These are phyloP conservation scores for Thrips palmi DNA, from an alignment of 1,140 invertebrate species.

Conservation along the genomic window DNA sequence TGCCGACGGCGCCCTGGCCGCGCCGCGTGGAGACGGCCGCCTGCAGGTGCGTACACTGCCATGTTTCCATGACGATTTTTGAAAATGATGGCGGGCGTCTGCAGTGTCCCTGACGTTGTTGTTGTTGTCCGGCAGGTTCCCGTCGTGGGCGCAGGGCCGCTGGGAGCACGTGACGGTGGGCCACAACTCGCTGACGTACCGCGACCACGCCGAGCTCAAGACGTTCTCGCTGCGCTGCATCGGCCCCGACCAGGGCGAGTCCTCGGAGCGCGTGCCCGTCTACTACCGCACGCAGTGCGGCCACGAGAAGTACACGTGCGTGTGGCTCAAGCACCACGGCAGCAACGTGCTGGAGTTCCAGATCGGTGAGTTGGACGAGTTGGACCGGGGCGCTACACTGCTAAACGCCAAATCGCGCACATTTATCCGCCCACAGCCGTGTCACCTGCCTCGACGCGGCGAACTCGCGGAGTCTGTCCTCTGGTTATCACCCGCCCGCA, in stretches of 20 bases:
- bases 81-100: not conserved
- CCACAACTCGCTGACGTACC: constrained; percentile 38
- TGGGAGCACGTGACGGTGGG: constrained; percentile 44
- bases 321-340: constrained; percentile 40
- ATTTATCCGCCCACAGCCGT: too few species aligned
- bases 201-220: constrained; percentile 41
- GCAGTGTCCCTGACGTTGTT: constrained; percentile 7
- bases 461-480: too few species aligned
- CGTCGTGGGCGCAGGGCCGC: constrained; percentile 41
- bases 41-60: constrained; percentile 19
- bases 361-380: constrained; percentile 25
- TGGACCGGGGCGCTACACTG: constrained; percentile 17
- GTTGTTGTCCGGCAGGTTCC: constrained; percentile 28
- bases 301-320: constrained; percentile 39
- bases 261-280: constrained; percentile 36
- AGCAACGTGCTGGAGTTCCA: constrained; percentile 48
- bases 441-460: too few species aligned
- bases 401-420: too few species aligned
- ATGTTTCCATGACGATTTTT: constrained; percentile 4
- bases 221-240: constrained; percentile 42
- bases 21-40: too few species aligned
- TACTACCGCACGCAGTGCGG: constrained; percentile 28
- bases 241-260: constrained; percentile 23
- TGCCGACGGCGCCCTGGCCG: constrained; percentile 15
- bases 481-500: too few species aligned